Percentiles rank a stretch among this genome's conserved stretches.
Evolutionary conservation across 2,113 vertebrate species (phyloP).

Genomic region (Solenodon paradoxus): DNA sequence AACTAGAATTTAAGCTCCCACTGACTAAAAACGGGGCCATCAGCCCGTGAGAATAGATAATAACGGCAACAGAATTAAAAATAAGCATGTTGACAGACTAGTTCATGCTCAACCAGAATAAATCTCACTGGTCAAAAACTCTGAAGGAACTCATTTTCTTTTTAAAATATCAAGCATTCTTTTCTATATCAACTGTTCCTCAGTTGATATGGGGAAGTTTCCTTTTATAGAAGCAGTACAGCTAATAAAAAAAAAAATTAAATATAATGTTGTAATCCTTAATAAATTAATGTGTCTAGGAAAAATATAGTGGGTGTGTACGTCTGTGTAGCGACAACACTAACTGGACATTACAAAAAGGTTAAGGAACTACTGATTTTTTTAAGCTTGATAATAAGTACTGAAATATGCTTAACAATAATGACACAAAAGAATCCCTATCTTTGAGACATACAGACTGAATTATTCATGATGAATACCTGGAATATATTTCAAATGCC

Average conservation of each 20-base stretch:
- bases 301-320: no score
- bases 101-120: neutral
- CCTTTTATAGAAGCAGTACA: neutral
- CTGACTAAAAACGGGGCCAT: neutral
- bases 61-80: neutral
- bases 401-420: neutral
- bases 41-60: neutral
- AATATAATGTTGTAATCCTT: neutral
- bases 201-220: neutral
- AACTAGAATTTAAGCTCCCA: neutral
- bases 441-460: neutral
- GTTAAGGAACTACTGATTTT: neutral
- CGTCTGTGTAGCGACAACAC: no score
- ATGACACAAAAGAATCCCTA: neutral
- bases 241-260: neutral
- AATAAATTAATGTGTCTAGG: neutral
- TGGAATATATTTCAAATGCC: neutral
- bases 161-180: neutral
- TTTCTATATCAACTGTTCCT: neutral
- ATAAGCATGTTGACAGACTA: neutral
- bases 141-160: neutral
- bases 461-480: neutral
- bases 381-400: neutral
- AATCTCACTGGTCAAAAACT: neutral
- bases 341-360: neutral